A percentile compares a stretch with the other conserved stretches of the same genome.
phyloP scores from a whole-genome alignment of 2,888 invertebrate genomes.

The Rhyacophila evoluta region DNA sequence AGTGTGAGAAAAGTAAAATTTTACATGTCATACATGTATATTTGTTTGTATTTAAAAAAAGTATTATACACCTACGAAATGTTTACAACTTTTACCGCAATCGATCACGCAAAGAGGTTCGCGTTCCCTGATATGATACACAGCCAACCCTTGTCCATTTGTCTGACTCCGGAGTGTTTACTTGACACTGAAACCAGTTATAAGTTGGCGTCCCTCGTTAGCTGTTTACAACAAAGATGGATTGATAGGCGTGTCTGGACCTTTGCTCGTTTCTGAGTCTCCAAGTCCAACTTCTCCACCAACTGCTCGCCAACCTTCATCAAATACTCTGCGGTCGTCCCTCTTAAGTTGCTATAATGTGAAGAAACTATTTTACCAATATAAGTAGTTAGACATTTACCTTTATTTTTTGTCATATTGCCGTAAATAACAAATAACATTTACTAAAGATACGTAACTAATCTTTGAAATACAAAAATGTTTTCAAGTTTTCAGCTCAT shows the following conservation, averaged over 20 bases:
- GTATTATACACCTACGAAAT: no score
- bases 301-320: conserved; percentile 30
- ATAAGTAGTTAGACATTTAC: not conserved
- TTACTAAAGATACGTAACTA: no score
- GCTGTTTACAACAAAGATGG: conserved; percentile 47
- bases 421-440: no score
- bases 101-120: not conserved
- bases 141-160: conserved; percentile 40
- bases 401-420: not conserved
- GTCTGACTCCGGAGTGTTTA: conserved; percentile 44
- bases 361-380: not conserved
- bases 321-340: conserved; percentile 20
- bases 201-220: conserved; percentile 42
- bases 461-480: no score
- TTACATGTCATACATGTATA: no score
- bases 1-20: no score
- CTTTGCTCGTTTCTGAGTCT: conserved; percentile 1
- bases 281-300: conserved; percentile 16
- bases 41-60: no score
- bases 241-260: conserved; percentile 50
- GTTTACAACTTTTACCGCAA: not conserved
- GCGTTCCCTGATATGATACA: conserved; percentile 31
- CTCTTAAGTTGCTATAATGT: not conserved
- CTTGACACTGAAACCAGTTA: conserved; percentile 39
- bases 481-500: no score